Evolutionary conservation across 2,113 vertebrate genomes (phyloP), one percentile per base, ranked within the genome.

Genomic region (Phrynosoma blainvillii): DNA sequence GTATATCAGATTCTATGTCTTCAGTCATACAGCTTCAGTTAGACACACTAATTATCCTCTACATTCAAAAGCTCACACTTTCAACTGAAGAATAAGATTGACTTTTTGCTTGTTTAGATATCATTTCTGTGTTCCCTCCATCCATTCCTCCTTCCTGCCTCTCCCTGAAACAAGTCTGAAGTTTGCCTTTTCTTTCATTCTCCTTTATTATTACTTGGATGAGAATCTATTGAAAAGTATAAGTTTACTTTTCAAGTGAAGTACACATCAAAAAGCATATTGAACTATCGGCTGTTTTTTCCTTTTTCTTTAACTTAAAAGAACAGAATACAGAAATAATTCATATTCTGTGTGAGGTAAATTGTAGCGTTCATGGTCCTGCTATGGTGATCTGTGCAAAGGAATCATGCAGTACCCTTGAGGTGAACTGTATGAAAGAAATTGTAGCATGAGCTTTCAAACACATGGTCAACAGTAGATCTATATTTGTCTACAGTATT

Each of bases 1-100:
- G 56, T 76, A 3, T 0, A 81, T n/a, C 62, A 18, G 3, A 14
- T 10, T 27, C 84, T 77, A 20, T 42, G 0, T 36, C 88, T 90
- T 16, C 70, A 86, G 36, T 86, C 25, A 14, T 0, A 0, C 14
- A 88, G 1, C 27, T 73, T 79, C 42, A 30, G 18, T 85, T 88
- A 40, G 23, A 88, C 2, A 21, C 36, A 59, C 59, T 85, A 91
- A 27, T 0, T 0, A 36, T 12, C 1, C 27, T 84, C n/a, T 30
- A 1, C 11, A n/a, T 79, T 87, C 68, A 32, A 42, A 21, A 20
- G 10, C 1, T 20, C 20, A 30, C 20, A 54, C 30, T 32, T 66
- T 1, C 3, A 4, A 12, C 32, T 52, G 59, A 8, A 59, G 25
- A 47, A 23, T 27, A n/a, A 10, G 5, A 32, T 47, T 47, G 47